Conservation (phyloP, 2,113 vertebrate genomes). For the Embiotoca jacksoni region DNA sequence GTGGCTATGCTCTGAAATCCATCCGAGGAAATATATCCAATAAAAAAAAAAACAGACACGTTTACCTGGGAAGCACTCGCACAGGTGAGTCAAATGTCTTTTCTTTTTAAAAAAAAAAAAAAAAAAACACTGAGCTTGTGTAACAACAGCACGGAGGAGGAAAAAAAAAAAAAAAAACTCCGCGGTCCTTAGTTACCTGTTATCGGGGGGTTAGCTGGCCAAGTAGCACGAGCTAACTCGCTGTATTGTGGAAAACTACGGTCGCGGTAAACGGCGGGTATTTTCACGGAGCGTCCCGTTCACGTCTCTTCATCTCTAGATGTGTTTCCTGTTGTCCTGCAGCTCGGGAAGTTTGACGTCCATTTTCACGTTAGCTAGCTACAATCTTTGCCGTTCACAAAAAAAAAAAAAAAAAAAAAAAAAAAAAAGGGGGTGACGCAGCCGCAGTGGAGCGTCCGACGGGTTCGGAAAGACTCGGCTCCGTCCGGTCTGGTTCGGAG, state of each 20-base stretch:
- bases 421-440: constrained; percentile 66
- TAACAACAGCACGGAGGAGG: not conserved
- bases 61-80: constrained; percentile 47
- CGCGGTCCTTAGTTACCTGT: constrained; percentile 49
- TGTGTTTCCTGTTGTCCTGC: not conserved
- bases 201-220: constrained; percentile 45
- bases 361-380: constrained; percentile 58
- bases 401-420: not conserved
- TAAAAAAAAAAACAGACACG: constrained; percentile 68
- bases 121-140: not conserved
- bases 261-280: constrained; percentile 15
- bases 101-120: not conserved
- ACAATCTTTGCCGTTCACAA: constrained; percentile 71
- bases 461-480: constrained; percentile 68
- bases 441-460: constrained; percentile 64
- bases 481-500: constrained; percentile 43
- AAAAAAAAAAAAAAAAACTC: constrained; percentile 1
- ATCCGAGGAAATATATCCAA: constrained; percentile 74
- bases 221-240: constrained; percentile 59
- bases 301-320: not conserved
- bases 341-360: constrained; percentile 27
- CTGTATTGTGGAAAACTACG: constrained; percentile 25
- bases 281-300: constrained; percentile 6
- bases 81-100: constrained; percentile 73
- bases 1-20: constrained; percentile 83